Evolutionary conservation across 2,888 invertebrate species (phyloP), one percentile per base, ranked within the genome.

Genomic region (Rotaria magnacalcarata): DNA sequence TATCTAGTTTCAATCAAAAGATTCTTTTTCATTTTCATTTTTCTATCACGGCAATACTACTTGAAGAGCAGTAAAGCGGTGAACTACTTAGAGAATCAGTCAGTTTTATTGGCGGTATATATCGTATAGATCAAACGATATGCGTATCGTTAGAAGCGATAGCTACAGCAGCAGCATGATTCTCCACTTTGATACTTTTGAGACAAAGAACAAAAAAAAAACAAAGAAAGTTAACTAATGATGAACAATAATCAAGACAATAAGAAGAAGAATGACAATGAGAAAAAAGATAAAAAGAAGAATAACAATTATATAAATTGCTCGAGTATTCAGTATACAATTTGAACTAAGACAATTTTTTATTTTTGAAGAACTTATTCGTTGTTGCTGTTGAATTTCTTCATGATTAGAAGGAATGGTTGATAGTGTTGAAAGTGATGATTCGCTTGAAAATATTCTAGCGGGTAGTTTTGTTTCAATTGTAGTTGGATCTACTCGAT

Each of bases 1-100:
- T 60, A 60, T 60, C 58, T 5, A n/a, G 27, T 60, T 60, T 60
- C 58, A 58, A 58, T 58, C n/a, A 58, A 58, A 58, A 56, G 56
- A 56, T 56, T 56, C 34, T 34, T 67, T 67, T 67, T 27, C 14
- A 14, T 41, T 6, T 19, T 27, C 27, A 6, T n/a, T 27, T 60
- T 60, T 60, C 56, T 56, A 56, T 56, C 24, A 56, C 14, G 27
- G 58, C 58, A n/a, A 60, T 60, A 60, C 27, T 60, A 60, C 58
- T 60, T 60, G 11, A 60, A 60, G 58, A 60, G 58, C 58, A 60
- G 58, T 60, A 60, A 60, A 60, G 58, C 58, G 58, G 58, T 60
- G 58, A 60, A 60, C 58, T 60, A 60, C 58, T 60, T n/a, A 60
- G 58, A 60, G 58, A 60, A 60, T 60, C 58, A 60, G 58, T 60